Percentiles rank a stretch among this genome's conserved stretches.
phyloP scores from a whole-genome alignment of 2,888 invertebrate species.

The Caenorhabditis plicata region DNA sequence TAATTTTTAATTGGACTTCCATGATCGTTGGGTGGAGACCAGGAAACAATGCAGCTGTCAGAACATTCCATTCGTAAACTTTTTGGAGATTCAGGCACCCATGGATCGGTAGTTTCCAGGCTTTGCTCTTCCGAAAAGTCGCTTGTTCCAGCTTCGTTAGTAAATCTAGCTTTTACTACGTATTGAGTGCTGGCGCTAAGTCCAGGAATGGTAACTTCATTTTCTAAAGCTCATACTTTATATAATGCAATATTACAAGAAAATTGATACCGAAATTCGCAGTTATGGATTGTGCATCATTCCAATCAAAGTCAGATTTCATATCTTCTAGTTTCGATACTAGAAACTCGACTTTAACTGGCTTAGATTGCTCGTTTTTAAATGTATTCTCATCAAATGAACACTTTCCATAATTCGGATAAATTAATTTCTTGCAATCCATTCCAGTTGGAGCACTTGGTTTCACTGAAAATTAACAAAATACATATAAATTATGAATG shows the following conservation, averaged over 20 bases:
- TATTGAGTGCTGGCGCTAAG: conserved; percentile 44
- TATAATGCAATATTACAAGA: neutral
- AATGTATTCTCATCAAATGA: conserved; percentile 29
- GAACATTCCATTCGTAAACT: conserved; percentile 42
- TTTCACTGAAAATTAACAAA: conserved; percentile 23
- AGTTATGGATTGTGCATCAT: conserved; percentile 12
- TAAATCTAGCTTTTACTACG: conserved; percentile 35
- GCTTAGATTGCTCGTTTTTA: conserved; percentile 17
- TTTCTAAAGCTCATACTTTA: conserved; percentile 9
- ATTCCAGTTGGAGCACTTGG: conserved; percentile 38
- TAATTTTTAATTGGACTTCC: conserved; percentile 48
- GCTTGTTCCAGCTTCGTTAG: conserved; percentile 52
- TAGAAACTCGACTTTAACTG: conserved; percentile 28
- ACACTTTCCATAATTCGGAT: conserved; percentile 50
- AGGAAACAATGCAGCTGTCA: conserved; percentile 46
- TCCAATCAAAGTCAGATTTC: conserved; percentile 36
- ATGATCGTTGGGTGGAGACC: conserved; percentile 54
- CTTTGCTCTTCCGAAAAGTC: conserved; percentile 37
- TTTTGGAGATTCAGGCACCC: conserved; percentile 45
- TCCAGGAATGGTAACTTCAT: conserved; percentile 27
- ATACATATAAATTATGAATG: neutral
- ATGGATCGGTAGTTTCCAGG: conserved; percentile 48
- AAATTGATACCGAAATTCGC: conserved; percentile 1
- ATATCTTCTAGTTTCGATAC: conserved; percentile 33
- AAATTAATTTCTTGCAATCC: conserved; percentile 41